Percentiles rank a stretch among this genome's conserved stretches.
Conservation (phyloP, 2,113 vertebrate genomes). For the Psittacula cyanocephala region DNA sequence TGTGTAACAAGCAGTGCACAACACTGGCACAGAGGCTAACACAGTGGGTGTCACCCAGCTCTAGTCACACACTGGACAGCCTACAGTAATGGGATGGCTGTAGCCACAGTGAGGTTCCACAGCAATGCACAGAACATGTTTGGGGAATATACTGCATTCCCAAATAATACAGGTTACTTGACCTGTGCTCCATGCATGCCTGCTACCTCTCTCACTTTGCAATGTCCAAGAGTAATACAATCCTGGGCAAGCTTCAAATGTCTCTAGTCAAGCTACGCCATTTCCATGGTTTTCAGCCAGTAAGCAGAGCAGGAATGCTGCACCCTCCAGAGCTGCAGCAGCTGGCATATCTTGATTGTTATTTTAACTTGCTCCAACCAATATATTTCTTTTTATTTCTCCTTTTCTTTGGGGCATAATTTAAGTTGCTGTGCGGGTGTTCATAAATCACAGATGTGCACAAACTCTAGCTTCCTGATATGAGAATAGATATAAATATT, state of each 20-base stretch:
- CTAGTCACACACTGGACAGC: fast-evolving
- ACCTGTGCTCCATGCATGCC: background rate
- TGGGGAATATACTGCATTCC: background rate
- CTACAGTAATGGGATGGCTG: fast-evolving
- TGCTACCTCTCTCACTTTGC: background rate
- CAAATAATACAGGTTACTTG: background rate
- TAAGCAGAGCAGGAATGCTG: fast-evolving
- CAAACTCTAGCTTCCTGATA: background rate
- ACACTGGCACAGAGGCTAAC: background rate
- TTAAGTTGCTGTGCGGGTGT: background rate
- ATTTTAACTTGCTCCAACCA: background rate
- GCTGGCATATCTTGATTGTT: background rate
- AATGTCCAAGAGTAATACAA: background rate
- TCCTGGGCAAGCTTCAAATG: background rate
- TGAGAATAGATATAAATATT: background rate
- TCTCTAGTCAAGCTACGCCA: background rate
- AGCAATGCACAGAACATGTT: background rate
- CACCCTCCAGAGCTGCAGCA: background rate
- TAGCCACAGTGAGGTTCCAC: background rate
- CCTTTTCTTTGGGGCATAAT: background rate
- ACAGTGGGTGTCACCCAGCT: background rate
- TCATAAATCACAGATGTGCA: background rate
- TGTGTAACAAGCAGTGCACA: background rate
- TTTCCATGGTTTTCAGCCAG: background rate
- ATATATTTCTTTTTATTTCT: background rate